Percentiles rank a stretch among this genome's conserved stretches.
Conservation (phyloP, 37 sponge, comb jelly and placozoan species). For the Axinella damicornis region DNA sequence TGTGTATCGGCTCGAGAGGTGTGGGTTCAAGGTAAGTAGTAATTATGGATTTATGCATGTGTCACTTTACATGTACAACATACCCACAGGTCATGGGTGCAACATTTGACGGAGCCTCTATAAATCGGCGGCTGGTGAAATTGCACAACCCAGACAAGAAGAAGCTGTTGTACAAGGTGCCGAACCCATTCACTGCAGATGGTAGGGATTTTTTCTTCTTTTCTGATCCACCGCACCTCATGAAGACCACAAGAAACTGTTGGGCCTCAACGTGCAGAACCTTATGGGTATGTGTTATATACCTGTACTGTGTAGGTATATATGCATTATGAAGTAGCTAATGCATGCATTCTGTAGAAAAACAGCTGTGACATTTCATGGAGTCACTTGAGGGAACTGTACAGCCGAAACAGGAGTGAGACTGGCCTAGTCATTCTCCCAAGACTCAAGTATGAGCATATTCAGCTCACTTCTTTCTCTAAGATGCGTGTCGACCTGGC, state of each 20-base stretch:
- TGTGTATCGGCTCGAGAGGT: neutral
- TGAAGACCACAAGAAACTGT: conserved; percentile 61
- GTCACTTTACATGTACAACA: too few relatives aligned
- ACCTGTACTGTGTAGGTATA: too few relatives aligned
- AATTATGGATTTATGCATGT: too few relatives aligned
- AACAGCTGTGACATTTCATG: conserved; percentile 19
- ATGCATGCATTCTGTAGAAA: neutral
- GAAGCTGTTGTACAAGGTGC: conserved; percentile 12
- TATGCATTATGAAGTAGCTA: too few relatives aligned
- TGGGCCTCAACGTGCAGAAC: neutral
- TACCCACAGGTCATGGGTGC: conserved; percentile 35
- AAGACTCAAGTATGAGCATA: conserved; percentile 60
- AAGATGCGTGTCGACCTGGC: conserved; percentile 70
- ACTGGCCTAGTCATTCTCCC: conserved; percentile 25
- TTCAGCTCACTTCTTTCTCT: conserved; percentile 53
- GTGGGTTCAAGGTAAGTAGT: too few relatives aligned
- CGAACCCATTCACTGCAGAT: conserved; percentile 44
- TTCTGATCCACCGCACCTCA: conserved; percentile 47
- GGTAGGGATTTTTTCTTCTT: conserved; percentile 43
- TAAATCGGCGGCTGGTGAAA: conserved; percentile 15
- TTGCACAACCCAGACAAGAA: neutral
- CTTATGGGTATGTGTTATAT: conserved; percentile 41
- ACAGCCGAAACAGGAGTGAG: conserved; percentile 9
- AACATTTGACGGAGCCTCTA: conserved; percentile 39
- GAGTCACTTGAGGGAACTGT: conserved; percentile 34